Evolutionary conservation across 2,113 vertebrate genomes (phyloP).

Genomic region (Epinephelus fuscoguttatus): DNA sequence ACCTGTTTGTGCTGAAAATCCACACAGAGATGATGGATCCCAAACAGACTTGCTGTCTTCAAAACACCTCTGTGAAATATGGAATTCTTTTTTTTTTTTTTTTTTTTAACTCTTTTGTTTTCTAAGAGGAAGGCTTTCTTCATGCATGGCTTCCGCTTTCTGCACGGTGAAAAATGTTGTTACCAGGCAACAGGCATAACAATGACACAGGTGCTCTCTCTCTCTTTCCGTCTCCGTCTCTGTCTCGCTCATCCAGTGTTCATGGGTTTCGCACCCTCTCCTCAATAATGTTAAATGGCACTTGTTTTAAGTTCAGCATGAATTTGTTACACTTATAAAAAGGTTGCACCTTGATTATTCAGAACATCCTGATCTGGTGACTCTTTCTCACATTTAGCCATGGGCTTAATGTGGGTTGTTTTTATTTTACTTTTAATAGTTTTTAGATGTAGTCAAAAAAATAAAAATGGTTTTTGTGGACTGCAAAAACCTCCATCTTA

Average conservation of each 20-base stretch:
- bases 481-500: background rate
- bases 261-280: slow-evolving; percentile 61
- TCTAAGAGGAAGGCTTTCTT: slow-evolving; percentile 73
- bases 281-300: slow-evolving; percentile 75
- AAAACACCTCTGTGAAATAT: slow-evolving; percentile 73
- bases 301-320: slow-evolving; percentile 72
- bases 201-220: slow-evolving; percentile 86
- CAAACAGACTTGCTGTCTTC: slow-evolving; percentile 59
- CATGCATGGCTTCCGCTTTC: slow-evolving; percentile 76
- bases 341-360: slow-evolving; percentile 46
- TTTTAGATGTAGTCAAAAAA: background rate
- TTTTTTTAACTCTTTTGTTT: slow-evolving; percentile 42
- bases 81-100: slow-evolving; percentile 56
- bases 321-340: slow-evolving; percentile 51
- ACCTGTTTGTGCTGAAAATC: slow-evolving; percentile 58
- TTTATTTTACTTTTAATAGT: slow-evolving; percentile 11
- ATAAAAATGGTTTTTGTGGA: background rate
- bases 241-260: slow-evolving; percentile 41
- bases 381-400: background rate
- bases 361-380: slow-evolving; percentile 37
- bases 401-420: background rate
- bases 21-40: slow-evolving; percentile 49
- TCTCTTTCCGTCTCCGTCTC: slow-evolving; percentile 32
- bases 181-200: slow-evolving; percentile 89
- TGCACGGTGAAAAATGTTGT: slow-evolving; percentile 81